Base-by-base conservation (phyloP, 2,797 vertebrate genomes). In the Sebastiscus albofasciatus region DNA sequence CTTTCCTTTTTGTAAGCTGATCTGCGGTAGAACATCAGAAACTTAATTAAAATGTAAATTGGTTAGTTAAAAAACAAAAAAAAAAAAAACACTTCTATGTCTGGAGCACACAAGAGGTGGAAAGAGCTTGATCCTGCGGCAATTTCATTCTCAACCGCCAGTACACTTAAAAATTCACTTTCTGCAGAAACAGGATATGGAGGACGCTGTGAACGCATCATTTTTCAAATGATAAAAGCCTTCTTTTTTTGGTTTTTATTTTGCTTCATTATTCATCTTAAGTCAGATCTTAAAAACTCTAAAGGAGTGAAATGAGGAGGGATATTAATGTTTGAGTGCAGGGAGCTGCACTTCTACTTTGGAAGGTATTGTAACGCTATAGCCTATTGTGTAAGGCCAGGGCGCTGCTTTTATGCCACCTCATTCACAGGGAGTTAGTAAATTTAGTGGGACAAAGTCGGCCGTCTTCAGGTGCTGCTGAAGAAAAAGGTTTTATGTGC, bases 1-100 rank as follows among this genome's bases (percentile, higher is more conserved):
- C 34, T 61, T 56, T 75, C 55, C 54, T 59, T 70, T 77, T 68
- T 62, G 68, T 18, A 74, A 76, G 68, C 67, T 42, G 61, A 84
- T 85, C 87, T 75, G 79, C 61, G 71, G 77, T 75, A 58, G 27
- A 79, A 75, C 68, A 75, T 55, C 33, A 81, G 39, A 79, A 67
- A 82, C 84, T 65, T 83, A 87, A 90, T 90, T 87, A 90, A 86
- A 90, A 91, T 93, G 80, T 75, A 89, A 90, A 90, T 90, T 78
- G 74, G 72, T 79, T 88, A 12, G 81, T 74, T 77, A 75, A 82
- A 84, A 89, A 81, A 71, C 56, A 77, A 71, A 67, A 72, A 2
- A 67, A 72, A 2, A 71, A 2, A 20, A 20, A 74, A 72, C 31
- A 24, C 67, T 73, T 42, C 26, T 77, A 46, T 64, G 75, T 67